These are phyloP conservation scores for Beris morrisii DNA, from an alignment of 2,888 invertebrate species.

Conservation along the genomic window DNA sequence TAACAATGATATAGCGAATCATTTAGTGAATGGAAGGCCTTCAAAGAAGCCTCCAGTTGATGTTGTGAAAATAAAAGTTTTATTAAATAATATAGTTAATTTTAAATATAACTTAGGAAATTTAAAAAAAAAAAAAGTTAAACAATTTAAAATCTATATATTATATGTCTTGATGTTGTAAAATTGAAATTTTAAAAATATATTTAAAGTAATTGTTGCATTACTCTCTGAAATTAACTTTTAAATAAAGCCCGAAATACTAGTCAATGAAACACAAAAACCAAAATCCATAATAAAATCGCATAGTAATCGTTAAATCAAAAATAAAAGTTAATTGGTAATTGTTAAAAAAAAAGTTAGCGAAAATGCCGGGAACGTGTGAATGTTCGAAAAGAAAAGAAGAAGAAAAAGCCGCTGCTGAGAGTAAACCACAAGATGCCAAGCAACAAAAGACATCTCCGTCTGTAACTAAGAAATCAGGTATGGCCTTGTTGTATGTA, in stretches of 20 bases:
- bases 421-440: neutral
- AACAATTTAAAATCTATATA: neutral
- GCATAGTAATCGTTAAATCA: too few species aligned
- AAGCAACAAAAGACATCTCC: constrained; percentile 11
- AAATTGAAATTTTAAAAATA: constrained; percentile 8
- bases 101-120: constrained; percentile 2
- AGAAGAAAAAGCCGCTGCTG: constrained; percentile 12
- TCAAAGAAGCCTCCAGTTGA: constrained; percentile 21
- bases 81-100: constrained; percentile 14
- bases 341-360: neutral
- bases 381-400: constrained; percentile 22
- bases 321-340: neutral
- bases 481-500: too few species aligned
- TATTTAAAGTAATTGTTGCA: neutral
- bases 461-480: constrained; percentile 12
- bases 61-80: constrained; percentile 15
- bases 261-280: constrained; percentile 1
- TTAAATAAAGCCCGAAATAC: neutral
- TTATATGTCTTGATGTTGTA: constrained; percentile 13
- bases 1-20: constrained; percentile 26
- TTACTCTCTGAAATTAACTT: neutral
- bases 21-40: constrained; percentile 28
- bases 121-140: constrained; percentile 12
- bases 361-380: constrained; percentile 23
- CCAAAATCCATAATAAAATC: neutral